Base-by-base conservation (phyloP, 2,797 vertebrate genomes). In the Anguilla marmorata region DNA sequence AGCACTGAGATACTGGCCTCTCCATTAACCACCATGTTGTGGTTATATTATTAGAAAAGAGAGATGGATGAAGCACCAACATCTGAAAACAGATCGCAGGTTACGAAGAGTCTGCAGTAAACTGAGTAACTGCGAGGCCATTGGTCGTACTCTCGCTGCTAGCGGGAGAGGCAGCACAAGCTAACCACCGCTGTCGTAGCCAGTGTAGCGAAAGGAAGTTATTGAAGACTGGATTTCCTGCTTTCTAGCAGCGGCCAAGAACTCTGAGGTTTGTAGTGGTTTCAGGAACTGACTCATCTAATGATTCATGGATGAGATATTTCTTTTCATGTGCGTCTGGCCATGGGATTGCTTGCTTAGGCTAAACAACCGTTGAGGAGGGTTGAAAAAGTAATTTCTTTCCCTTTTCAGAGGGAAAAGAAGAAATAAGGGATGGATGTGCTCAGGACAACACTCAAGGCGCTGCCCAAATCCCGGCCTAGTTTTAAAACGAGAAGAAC, bases 141-240 rank as follows among this genome's bases (percentile, higher is more conserved):
- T 97, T 98, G 97, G 97, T 97, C 94, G 94, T 96, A 96, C 97
- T 97, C 94, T 94, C 96, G 96, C 95, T 90, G 94, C 96, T 96
- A 95, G 96, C 92, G 33, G 19, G 95, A 94, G 89, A 96, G 95
- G 95, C 96, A 93, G 94, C 95, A 92, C 94, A 95, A 94, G 92
- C 94, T 94, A 97, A 96, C 96, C 96, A 92, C 97, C 91, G 94
- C 92, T 12, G 74, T 94, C 92, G 95, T 91, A 94, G 96, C 96
- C 97, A 94, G 94, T 91, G 93, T 95, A 94, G 95, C 94, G 96
- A 98, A 96, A 98, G 98, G 97, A 99, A 99, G 98, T 97, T 96
- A 97, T 98, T 97, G 96, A 97, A 97, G 97, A 96, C 92, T 96
- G 96, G 97, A 98, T 98, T 98, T 99, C 98, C 98, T 98, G 97